Percentiles rank a stretch among this genome's conserved stretches.
These are phyloP conservation scores for Marronus borbonicus DNA, from an alignment of 2,888 invertebrate genomes.

Conservation along the genomic window DNA sequence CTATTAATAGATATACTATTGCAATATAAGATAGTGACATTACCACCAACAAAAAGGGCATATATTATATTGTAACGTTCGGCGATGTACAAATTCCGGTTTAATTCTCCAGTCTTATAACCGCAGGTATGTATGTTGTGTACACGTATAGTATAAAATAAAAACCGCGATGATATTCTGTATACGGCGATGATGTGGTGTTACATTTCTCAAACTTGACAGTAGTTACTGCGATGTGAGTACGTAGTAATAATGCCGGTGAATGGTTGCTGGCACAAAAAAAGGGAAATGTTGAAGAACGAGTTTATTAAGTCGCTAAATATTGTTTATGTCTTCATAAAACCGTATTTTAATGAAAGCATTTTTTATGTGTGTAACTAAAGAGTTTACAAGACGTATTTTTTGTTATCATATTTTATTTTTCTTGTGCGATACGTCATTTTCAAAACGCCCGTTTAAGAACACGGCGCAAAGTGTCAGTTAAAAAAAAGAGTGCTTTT, in stretches of 20 bases:
- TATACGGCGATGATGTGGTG: slow-evolving; percentile 40
- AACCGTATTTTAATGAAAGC: slow-evolving; percentile 30
- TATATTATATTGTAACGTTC: slow-evolving; percentile 12
- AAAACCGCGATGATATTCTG: slow-evolving; percentile 36
- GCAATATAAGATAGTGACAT: too few species aligned
- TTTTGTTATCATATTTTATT: background rate
- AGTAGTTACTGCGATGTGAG: slow-evolving; percentile 35
- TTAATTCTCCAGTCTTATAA: slow-evolving; percentile 18
- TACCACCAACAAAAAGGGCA: slow-evolving; percentile 8
- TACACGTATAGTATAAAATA: slow-evolving; percentile 8
- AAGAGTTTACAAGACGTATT: slow-evolving; percentile 16
- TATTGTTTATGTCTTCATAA: slow-evolving; percentile 43
- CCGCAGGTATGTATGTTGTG: background rate
- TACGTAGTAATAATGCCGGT: slow-evolving; percentile 38
- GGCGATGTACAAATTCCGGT: slow-evolving; percentile 9
- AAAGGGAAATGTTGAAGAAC: slow-evolving; percentile 40
- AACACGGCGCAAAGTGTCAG: background rate
- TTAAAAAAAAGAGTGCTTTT: too few species aligned
- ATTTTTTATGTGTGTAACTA: slow-evolving; percentile 25
- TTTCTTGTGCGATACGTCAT: background rate
- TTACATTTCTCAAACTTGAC: slow-evolving; percentile 44
- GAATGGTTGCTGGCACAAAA: slow-evolving; percentile 37
- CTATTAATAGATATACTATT: too few species aligned
- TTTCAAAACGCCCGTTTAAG: background rate
- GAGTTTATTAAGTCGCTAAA: slow-evolving; percentile 38